Evolutionary conservation across 2,888 invertebrate species (phyloP).

Genomic region (Yponomeuta evonymella): DNA sequence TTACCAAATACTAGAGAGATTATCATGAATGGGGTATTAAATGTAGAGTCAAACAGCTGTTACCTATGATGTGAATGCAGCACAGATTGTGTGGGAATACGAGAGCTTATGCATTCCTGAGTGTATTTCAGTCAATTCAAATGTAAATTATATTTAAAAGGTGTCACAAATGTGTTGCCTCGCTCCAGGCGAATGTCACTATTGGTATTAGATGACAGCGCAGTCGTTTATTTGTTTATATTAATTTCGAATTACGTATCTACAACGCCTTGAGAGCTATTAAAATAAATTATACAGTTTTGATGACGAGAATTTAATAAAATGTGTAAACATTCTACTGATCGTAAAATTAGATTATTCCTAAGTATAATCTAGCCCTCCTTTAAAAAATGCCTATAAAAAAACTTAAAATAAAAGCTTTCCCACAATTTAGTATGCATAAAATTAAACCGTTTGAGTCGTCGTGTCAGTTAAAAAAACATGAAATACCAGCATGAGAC

Average conservation of each 20-base stretch:
- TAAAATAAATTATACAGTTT: conserved; percentile 51
- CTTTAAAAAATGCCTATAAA: conserved; percentile 31
- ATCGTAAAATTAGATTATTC: conserved; percentile 17
- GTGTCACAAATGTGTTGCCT: conserved; percentile 52
- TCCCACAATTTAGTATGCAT: conserved; percentile 40
- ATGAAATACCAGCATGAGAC: background rate
- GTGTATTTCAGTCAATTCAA: conserved; percentile 18
- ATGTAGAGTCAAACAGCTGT: background rate
- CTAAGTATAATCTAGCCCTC: conserved; percentile 7
- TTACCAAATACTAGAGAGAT: background rate
- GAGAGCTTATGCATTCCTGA: background rate
- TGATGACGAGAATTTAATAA: conserved; percentile 53
- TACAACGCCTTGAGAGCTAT: conserved; percentile 35
- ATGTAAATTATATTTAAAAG: conserved; percentile 49
- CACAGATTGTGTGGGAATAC: background rate
- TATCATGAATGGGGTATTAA: conserved; percentile 1
- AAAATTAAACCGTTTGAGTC: background rate
- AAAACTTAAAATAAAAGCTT: conserved; percentile 44
- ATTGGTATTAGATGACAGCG: conserved; percentile 29
- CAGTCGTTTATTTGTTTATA: conserved; percentile 43
- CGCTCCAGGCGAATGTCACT: conserved; percentile 50
- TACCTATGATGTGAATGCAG: background rate
- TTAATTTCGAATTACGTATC: conserved; percentile 36
- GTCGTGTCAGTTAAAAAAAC: background rate
- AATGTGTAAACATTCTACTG: conserved; percentile 36